Percentiles rank a stretch among this genome's conserved stretches.
phyloP scores from a whole-genome alignment of 2,888 invertebrate genomes.

The Clepsis dumicolana region DNA sequence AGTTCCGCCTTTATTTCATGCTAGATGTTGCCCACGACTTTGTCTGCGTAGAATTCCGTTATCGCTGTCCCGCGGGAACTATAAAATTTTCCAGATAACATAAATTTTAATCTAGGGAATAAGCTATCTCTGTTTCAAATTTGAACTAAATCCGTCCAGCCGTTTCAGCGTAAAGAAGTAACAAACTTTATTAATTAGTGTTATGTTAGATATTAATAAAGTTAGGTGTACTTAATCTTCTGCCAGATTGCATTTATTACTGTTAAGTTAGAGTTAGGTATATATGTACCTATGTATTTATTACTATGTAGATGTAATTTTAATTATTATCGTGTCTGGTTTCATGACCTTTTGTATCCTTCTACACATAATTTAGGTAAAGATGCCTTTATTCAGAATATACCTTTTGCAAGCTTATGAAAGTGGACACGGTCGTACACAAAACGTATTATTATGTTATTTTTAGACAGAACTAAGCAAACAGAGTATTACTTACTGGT shows the following conservation, averaged over 20 bases:
- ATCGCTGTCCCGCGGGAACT: too few species aligned
- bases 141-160: too few species aligned
- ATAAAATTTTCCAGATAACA: too few species aligned
- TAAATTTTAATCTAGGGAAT: too few species aligned
- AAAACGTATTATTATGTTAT: slow-evolving; percentile 6
- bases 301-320: neutral
- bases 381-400: neutral
- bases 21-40: too few species aligned
- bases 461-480: neutral
- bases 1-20: too few species aligned
- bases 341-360: slow-evolving; percentile 55
- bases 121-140: too few species aligned
- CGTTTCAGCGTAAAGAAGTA: too few species aligned
- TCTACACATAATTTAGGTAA: neutral
- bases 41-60: too few species aligned
- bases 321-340: slow-evolving; percentile 49
- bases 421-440: slow-evolving; percentile 49
- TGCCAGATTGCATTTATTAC: slow-evolving; percentile 42
- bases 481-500: neutral
- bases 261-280: slow-evolving; percentile 14
- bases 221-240: slow-evolving; percentile 28
- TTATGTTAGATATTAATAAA: slow-evolving; percentile 36
- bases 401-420: slow-evolving; percentile 55
- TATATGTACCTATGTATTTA: too few species aligned
- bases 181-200: too few species aligned